A percentile compares a stretch with the other conserved stretches of the same genome.
These are phyloP conservation scores for Drosophila kikkawai DNA, from an alignment of 1,140 invertebrate species.

Conservation along the genomic window DNA sequence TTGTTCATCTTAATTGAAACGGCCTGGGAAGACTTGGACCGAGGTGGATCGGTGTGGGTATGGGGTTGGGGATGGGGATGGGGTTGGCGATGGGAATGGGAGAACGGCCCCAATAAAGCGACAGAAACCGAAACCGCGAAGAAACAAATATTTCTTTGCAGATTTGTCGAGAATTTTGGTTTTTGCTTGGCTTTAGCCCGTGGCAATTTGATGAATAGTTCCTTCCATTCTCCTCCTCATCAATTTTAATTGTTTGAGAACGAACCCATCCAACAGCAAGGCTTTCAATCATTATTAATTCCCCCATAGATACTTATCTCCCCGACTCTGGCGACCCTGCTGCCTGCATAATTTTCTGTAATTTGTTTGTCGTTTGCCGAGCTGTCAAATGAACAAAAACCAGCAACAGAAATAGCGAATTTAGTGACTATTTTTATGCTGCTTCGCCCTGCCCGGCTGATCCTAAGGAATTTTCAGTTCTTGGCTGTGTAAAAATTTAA, in stretches of 20 bases:
- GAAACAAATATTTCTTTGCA: conserved; percentile 20
- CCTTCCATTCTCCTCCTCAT: conserved; percentile 32
- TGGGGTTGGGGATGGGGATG: neutral
- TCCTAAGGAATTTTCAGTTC: conserved; percentile 62
- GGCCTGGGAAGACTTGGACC: conserved; percentile 23
- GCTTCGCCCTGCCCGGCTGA: conserved; percentile 62
- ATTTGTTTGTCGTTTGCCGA: conserved; percentile 54
- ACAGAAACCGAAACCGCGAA: conserved; percentile 18
- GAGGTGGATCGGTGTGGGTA: conserved; percentile 7
- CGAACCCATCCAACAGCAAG: conserved; percentile 31
- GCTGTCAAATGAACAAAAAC: conserved; percentile 65
- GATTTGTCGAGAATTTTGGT: conserved; percentile 57
- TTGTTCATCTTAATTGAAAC: conserved; percentile 66
- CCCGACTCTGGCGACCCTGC: conserved; percentile 10
- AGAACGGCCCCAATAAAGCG: conserved; percentile 30
- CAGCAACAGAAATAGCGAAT: conserved; percentile 51
- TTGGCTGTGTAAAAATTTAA: conserved; percentile 52
- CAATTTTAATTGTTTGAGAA: conserved; percentile 64
- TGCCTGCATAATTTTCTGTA: conserved; percentile 64
- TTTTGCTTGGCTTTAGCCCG: conserved; percentile 15
- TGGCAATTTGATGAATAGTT: conserved; percentile 53
- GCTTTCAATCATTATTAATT: conserved; percentile 69
- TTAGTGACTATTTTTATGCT: conserved; percentile 67
- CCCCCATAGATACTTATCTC: conserved; percentile 26
- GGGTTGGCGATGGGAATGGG: neutral